Evolutionary conservation across 2,113 vertebrate genomes (phyloP), one percentile per base, ranked within the genome.

Genomic region (Grammomys dolichurus): DNA sequence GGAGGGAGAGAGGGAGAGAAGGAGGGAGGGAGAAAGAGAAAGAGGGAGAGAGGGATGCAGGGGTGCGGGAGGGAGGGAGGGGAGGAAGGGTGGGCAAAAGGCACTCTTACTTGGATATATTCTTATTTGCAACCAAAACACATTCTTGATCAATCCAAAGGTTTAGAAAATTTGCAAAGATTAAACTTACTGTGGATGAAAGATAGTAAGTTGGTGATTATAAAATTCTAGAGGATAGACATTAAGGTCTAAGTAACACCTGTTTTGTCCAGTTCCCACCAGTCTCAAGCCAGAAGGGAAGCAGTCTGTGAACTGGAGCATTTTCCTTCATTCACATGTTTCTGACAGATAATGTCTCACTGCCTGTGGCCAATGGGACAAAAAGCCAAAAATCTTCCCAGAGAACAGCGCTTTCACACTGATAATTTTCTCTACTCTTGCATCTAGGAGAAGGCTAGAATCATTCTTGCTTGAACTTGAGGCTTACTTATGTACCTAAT

Each of bases 141-240:
- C 26, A 80, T 81, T 89, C 43, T 48, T 67, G 75, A 87, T 0
- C 82, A 16, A 84, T 46, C 48, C 89, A 94, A 91, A 93, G 17
- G 24, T 87, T 87, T 65, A 78, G 16, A 93, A 93, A 9, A 60
- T 69, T 80, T 63, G 58, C 56, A 89, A 96, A 91, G 24, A 81
- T 60, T 84, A 69, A n/a, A 22, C 20, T 88, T 81, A 51, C 20
- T 48, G 3, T 82, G 69, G 28, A 77, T 73, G n/a, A 96, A 90
- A 70, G 31, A 51, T 3, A 65, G 9, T 63, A 65, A 65, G 24
- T 63, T 5, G 2, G 26, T 63, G 60, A 63, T 63, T 63, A 63
- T 63, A 63, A 24, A 63, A 26, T 63, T 93, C 58, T 76, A 2
- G 16, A 95, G 6, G 58, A 65, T 86, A 16, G 58, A 65, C 70